Base-by-base conservation (phyloP, 2,888 invertebrate species). In the Glaucopsyche alexis region DNA sequence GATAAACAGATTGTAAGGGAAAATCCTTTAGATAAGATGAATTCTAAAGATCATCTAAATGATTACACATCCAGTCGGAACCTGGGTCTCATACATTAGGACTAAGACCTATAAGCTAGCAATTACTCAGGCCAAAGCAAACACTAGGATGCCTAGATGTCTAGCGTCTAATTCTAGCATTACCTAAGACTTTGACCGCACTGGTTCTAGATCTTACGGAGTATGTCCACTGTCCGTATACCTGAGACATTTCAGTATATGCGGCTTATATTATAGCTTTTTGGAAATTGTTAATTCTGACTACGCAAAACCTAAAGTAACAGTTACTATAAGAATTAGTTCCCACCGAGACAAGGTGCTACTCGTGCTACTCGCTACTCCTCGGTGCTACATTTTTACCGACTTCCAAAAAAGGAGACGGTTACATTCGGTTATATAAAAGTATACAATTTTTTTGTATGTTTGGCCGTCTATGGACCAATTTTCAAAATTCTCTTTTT, bases 81-180 rank as follows among this genome's bases (percentile, higher is more conserved):
- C 45, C 19, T 45, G 19, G 45, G 45, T 67, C 67, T 19, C 47
- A 16, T 47, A 69, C 47, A 47, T 69, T 29, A 47, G 29, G 47
- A 69, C 69, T 49, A 49, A 69, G 69, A 49, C 29, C 11, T 29
- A 16, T 47, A 49, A 66, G 66, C 66, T 47, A 47, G 69, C 69
- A 69, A 69, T 69, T 69, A 69, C 69, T 69, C 49, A 69, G n/a
- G 47, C 19, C 67, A 47, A 19, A 13, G 47, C 69, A 69, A 69
- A 49, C 69, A 49, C 45, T 45, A 29, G 49, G 47, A 67, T 45
- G 16, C 67, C 60, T 60, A 60, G 29, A 60, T 38, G 60, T 60
- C 60, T 60, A 29, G 29, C 13, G 55, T 55, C 55, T 55, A 55
- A 55, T 60, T 60, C 60, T 29, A 38, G 60, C 60, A 60, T 38